Evolutionary conservation across 1,140 invertebrate species (phyloP).

Genomic region (Drosophila ohnishii): DNA sequence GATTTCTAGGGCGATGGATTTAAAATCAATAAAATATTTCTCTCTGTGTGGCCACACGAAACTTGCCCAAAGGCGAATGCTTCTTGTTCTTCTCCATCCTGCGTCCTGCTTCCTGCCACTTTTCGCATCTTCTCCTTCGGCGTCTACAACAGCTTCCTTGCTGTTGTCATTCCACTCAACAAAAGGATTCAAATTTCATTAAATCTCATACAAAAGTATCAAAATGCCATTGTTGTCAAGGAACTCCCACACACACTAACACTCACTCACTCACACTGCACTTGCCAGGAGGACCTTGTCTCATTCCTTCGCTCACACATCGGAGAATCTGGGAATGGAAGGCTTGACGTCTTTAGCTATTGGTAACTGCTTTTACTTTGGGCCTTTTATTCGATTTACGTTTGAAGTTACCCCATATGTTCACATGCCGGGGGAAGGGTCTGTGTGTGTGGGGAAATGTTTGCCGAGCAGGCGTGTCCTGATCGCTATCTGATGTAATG

Average conservation of each 20-base stretch:
- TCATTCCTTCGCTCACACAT: constrained; percentile 12
- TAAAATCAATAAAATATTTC: not conserved
- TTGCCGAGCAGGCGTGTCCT: constrained; percentile 37
- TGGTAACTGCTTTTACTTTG: constrained; percentile 78
- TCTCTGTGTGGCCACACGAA: constrained; percentile 14
- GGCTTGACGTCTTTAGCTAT: constrained; percentile 62
- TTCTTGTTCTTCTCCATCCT: constrained; percentile 29
- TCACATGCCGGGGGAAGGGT: not conserved
- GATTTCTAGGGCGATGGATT: not conserved
- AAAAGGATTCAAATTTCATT: constrained; percentile 81
- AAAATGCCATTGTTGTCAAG: constrained; percentile 81
- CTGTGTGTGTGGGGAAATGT: constrained; percentile 15
- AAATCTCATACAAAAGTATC: constrained; percentile 82
- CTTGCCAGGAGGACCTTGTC: constrained; percentile 33
- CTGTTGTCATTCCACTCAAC: constrained; percentile 72
- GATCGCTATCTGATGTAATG: constrained; percentile 73
- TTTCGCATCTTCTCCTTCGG: constrained; percentile 17
- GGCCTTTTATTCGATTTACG: constrained; percentile 80
- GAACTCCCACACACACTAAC: constrained; percentile 26
- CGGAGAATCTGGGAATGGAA: constrained; percentile 18
- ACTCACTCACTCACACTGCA: constrained; percentile 32
- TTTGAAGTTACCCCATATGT: constrained; percentile 66
- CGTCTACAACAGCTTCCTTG: constrained; percentile 48
- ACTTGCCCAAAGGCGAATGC: constrained; percentile 47
- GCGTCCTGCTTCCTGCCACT: constrained; percentile 34